Evolutionary conservation across 2,888 invertebrate genomes (phyloP).

Genomic region (Campoplex nolae): DNA sequence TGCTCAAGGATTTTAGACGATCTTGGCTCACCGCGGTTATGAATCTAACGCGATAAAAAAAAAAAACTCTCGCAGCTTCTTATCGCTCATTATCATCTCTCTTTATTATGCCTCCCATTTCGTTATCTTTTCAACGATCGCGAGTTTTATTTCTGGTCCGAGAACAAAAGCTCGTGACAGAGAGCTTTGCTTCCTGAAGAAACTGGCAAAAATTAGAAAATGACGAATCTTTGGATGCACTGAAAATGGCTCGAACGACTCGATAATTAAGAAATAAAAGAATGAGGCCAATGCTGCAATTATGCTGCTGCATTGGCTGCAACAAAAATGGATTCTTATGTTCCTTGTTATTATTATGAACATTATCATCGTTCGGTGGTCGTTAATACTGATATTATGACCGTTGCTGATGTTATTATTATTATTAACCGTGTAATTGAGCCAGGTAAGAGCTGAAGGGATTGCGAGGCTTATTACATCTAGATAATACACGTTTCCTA

Average conservation of each 20-base stretch:
- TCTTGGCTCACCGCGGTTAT: slow-evolving; percentile 16
- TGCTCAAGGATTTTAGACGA: slow-evolving; percentile 62
- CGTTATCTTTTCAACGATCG: not conserved
- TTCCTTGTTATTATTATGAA: not conserved
- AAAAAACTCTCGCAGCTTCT: not conserved
- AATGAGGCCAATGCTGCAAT: not conserved
- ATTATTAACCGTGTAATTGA: slow-evolving; percentile 17
- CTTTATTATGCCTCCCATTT: not conserved
- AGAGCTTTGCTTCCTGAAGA: not conserved
- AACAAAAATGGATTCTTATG: slow-evolving; percentile 1
- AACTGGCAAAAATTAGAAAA: not conserved
- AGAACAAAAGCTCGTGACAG: not conserved
- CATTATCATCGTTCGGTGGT: not conserved
- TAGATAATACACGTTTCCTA: slow-evolving; percentile 40
- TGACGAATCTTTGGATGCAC: not conserved
- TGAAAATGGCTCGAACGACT: not conserved
- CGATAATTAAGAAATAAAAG: not conserved
- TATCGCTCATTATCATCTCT: not conserved
- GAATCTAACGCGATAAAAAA: slow-evolving; percentile 1
- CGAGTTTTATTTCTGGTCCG: not conserved
- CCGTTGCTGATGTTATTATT: slow-evolving; percentile 9
- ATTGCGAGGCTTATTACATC: slow-evolving; percentile 17
- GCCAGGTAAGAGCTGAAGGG: not conserved
- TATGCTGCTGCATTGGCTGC: not conserved
- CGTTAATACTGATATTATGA: slow-evolving; percentile 25